Conservation (phyloP, 2,113 vertebrate species). For the Cynopterus brachyotis region DNA sequence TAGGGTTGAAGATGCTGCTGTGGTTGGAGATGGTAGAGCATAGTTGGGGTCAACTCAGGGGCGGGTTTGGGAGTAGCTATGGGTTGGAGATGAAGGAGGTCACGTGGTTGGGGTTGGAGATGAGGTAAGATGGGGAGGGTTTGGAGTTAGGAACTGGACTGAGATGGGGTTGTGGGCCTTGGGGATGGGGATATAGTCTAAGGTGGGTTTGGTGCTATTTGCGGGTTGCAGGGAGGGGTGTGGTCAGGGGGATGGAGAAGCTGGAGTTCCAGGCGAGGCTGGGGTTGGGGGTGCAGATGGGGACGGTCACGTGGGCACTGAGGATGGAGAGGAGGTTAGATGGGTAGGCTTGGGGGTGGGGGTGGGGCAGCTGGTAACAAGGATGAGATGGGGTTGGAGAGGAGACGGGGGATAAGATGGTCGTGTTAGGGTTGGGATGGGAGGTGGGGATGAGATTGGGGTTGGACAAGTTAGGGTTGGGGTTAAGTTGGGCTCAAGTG, state of each 20-base stretch:
- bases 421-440: not conserved
- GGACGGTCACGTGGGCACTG: not conserved
- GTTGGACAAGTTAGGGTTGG: not conserved
- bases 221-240: too few species aligned
- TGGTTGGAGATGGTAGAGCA: not conserved
- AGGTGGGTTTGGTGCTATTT: not conserved
- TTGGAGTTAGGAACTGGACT: not conserved
- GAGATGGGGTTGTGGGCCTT: not conserved
- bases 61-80: accelerated
- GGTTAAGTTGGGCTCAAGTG: not conserved
- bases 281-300: not conserved
- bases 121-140: not conserved
- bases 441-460: not conserved
- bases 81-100: not conserved
- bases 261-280: not conserved
- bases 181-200: not conserved
- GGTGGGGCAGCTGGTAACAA: not conserved
- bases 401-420: not conserved
- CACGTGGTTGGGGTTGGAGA: not conserved
- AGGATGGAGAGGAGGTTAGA: not conserved
- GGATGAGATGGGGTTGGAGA: not conserved
- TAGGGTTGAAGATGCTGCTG: too few species aligned
- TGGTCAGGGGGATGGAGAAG: not conserved
- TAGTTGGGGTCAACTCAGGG: too few species aligned
- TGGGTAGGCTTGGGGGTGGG: not conserved